These are phyloP conservation scores for Pyrrhia umbra DNA, from an alignment of 2,888 invertebrate genomes.

Conservation along the genomic window DNA sequence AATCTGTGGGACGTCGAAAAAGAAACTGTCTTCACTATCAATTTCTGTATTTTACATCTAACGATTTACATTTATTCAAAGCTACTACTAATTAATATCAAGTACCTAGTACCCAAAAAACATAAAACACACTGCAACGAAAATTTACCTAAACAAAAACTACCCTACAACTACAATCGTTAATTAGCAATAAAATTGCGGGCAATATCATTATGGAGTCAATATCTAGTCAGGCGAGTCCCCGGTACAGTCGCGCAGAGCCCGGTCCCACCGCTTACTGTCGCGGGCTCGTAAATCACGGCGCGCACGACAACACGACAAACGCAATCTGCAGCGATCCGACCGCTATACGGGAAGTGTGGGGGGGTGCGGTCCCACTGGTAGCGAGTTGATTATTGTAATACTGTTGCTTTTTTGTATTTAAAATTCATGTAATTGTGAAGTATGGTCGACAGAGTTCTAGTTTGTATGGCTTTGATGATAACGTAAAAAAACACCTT, in stretches of 20 bases:
- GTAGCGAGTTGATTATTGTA: background rate
- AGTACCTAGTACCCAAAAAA: no score
- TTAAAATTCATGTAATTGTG: no score
- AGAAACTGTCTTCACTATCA: no score
- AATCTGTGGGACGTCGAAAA: no score
- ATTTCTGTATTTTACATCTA: no score
- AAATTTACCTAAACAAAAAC: background rate
- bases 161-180: conserved; percentile 1
- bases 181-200: conserved; percentile 51
- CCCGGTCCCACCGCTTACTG: conserved; percentile 38
- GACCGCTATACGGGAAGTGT: conserved; percentile 39
- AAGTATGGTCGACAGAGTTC: no score
- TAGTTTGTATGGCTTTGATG: no score
- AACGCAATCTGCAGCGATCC: conserved; percentile 59
- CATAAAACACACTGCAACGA: background rate
- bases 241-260: conserved; percentile 36
- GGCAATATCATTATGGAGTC: conserved; percentile 43
- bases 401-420: background rate
- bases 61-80: no score
- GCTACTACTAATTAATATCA: no score
- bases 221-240: conserved; percentile 49
- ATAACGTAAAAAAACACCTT: no score
- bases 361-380: conserved; percentile 26
- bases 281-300: conserved; percentile 67
- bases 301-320: conserved; percentile 61